Conservation (phyloP, 2,888 invertebrate genomes). For the Tenthredo distinguenda region DNA sequence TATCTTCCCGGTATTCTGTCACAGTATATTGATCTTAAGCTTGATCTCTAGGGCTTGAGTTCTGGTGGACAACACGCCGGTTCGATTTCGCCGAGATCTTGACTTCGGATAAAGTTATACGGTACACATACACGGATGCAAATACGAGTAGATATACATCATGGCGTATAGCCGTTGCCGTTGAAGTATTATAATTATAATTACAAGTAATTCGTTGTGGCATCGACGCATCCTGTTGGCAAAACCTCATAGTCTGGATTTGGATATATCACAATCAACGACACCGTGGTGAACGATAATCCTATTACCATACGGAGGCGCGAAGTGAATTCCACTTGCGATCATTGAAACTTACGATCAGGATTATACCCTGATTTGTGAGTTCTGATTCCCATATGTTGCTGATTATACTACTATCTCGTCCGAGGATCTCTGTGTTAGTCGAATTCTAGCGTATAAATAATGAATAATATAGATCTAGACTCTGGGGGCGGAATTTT, state of each 20-base stretch:
- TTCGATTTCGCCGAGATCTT: slow-evolving; percentile 17
- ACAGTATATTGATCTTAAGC: slow-evolving; percentile 34
- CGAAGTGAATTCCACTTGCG: slow-evolving; percentile 53
- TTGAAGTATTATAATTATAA: slow-evolving; percentile 4
- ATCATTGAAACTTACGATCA: slow-evolving; percentile 44
- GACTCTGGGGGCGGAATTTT: not conserved
- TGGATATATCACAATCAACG: slow-evolving; percentile 50
- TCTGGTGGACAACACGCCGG: not conserved
- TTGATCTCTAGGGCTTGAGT: slow-evolving; percentile 15
- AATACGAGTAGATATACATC: not conserved
- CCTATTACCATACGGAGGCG: slow-evolving; percentile 49
- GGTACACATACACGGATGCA: not conserved
- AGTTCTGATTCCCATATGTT: not conserved
- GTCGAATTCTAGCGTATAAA: not conserved
- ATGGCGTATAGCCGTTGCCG: not conserved
- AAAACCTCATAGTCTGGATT: not conserved
- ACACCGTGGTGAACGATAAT: slow-evolving; percentile 36
- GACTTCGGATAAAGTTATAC: not conserved
- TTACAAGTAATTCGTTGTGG: slow-evolving; percentile 13
- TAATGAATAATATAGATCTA: not conserved
- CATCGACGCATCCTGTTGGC: not conserved
- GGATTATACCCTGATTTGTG: slow-evolving; percentile 53
- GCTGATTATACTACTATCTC: not conserved
- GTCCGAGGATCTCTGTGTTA: not conserved
- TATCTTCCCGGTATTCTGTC: slow-evolving; percentile 24